These are phyloP conservation scores for Castor canadensis DNA, from an alignment of 2,113 vertebrate genomes.

Conservation along the genomic window DNA sequence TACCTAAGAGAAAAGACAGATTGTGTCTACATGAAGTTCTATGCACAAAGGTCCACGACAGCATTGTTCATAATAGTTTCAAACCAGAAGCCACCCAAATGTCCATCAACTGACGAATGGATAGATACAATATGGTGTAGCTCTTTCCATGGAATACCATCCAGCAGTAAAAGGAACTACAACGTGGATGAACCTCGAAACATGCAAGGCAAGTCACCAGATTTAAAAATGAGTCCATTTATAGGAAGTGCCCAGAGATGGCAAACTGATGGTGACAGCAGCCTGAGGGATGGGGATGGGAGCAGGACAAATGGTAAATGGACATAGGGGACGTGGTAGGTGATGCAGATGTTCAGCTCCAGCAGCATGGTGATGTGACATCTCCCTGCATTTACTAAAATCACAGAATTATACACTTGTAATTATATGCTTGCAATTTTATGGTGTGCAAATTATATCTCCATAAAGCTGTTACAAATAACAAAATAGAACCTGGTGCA, in stretches of 20 bases:
- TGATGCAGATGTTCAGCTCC: neutral
- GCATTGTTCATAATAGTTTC: neutral
- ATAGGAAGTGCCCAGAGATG: neutral
- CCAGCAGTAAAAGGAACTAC: neutral
- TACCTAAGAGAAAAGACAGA: neutral
- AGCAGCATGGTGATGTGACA: neutral
- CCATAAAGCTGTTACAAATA: neutral
- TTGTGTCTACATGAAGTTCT: neutral
- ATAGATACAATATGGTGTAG: neutral
- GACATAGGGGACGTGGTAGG: neutral
- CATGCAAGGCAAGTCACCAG: neutral
- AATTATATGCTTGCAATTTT: neutral
- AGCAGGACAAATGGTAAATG: neutral
- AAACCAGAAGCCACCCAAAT: neutral
- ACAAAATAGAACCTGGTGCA: neutral
- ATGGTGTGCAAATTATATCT: neutral
- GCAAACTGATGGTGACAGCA: neutral
- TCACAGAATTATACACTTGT: neutral
- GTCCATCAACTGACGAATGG: neutral
- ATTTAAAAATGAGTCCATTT: neutral
- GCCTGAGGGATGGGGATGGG: neutral
- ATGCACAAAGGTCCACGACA: rapidly evolving
- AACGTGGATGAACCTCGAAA: neutral
- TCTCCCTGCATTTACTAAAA: neutral
- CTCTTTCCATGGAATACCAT: rapidly evolving